Conservation (phyloP, 2,888 invertebrate genomes). For the Ecliptopera silaceata region DNA sequence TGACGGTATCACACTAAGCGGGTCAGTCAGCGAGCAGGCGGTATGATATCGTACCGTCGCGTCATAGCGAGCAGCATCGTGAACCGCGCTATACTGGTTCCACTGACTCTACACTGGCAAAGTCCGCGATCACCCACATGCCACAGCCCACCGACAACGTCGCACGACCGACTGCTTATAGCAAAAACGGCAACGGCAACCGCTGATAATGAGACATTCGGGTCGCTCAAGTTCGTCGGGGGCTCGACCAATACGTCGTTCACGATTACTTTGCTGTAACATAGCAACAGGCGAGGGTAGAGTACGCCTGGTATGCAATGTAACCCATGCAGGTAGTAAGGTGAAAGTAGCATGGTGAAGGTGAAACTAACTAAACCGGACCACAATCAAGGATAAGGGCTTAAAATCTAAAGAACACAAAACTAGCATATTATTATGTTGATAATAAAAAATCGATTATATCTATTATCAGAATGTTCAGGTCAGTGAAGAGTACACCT, state of each 20-base stretch:
- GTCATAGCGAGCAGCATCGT: slow-evolving; percentile 9
- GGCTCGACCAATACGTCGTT: slow-evolving; percentile 57
- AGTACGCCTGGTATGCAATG: background rate
- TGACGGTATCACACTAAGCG: slow-evolving; percentile 62
- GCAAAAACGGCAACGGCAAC: slow-evolving; percentile 32
- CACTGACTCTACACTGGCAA: slow-evolving; percentile 7
- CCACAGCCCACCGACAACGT: no score
- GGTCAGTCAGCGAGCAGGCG: slow-evolving; percentile 14
- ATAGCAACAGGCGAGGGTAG: slow-evolving; percentile 38
- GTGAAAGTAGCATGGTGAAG: background rate
- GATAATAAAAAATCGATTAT: no score
- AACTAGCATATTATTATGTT: no score
- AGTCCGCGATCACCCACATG: slow-evolving; percentile 1
- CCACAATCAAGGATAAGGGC: no score
- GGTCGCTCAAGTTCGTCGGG: slow-evolving; percentile 64
- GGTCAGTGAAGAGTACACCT: no score
- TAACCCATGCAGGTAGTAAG: background rate
- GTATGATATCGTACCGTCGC: slow-evolving; percentile 17
- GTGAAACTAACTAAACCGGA: no score
- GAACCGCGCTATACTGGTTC: slow-evolving; percentile 21
- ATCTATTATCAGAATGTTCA: no score
- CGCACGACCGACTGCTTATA: slow-evolving; percentile 21
- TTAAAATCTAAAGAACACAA: no score
- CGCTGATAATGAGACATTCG: slow-evolving; percentile 57
- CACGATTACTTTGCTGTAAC: slow-evolving; percentile 35